Conservation (phyloP, 2,797 vertebrate species). For the Gallinago stenura region DNA sequence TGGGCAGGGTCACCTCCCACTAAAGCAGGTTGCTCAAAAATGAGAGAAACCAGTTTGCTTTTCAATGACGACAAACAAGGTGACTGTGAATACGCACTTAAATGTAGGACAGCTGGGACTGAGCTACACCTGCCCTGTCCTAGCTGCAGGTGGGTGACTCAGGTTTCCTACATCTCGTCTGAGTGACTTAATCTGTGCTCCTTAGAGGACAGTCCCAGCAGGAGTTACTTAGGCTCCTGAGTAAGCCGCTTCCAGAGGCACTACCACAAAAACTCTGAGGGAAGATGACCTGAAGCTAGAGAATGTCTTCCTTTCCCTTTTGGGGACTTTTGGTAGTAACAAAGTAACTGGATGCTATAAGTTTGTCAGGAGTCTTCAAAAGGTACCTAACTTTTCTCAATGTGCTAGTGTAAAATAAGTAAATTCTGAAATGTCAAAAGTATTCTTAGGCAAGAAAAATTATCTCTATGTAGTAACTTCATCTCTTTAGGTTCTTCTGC, state of each 20-base stretch:
- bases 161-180: neutral
- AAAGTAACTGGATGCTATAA: neutral
- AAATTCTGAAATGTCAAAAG: neutral
- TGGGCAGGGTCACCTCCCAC: too few relatives aligned
- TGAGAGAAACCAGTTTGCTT: neutral
- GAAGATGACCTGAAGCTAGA: neutral
- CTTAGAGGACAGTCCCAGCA: neutral
- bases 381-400: neutral
- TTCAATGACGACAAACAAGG: neutral
- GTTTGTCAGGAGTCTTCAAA: neutral
- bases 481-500: neutral
- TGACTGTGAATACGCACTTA: neutral
- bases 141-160: neutral
- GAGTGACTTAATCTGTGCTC: neutral
- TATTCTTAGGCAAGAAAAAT: neutral
- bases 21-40: neutral
- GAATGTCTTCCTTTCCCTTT: neutral
- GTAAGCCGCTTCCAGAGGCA: neutral
- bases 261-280: neutral
- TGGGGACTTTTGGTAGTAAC: fast-evolving
- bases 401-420: neutral
- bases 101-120: neutral
- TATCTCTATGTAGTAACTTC: fast-evolving
- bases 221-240: neutral
- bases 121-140: neutral